phyloP scores from a whole-genome alignment of 92 coral and sea anemone species.

The Montipora capitata region DNA sequence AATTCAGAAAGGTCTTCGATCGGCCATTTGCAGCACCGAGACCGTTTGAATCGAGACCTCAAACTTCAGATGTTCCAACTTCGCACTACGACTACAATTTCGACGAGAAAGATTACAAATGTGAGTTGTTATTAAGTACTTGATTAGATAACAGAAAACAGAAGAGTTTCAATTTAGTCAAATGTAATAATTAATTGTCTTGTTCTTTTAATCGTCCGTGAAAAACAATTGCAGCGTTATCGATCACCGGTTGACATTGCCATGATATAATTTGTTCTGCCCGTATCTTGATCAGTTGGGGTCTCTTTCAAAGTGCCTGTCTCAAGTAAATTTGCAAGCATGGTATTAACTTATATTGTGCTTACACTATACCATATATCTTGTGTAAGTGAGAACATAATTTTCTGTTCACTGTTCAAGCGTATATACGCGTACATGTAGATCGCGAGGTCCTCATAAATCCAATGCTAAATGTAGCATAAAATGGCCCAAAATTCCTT shows the following conservation, averaged over 20 bases:
- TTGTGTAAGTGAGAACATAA: neutral
- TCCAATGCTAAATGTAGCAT: no score
- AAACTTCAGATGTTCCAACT: slow-evolving; percentile 63
- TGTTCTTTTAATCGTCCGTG: neutral
- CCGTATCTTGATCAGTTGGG: neutral
- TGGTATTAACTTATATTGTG: neutral
- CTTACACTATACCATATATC: neutral
- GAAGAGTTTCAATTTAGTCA: neutral
- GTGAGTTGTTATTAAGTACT: slow-evolving; percentile 58
- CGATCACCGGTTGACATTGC: no score
- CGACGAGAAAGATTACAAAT: slow-evolving; percentile 89
- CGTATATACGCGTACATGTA: neutral
- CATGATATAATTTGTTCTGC: no score
- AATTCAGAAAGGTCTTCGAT: slow-evolving; percentile 83
- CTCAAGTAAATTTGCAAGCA: neutral
- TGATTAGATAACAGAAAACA: neutral
- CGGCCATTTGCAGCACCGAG: slow-evolving; percentile 81
- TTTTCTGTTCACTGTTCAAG: neutral
- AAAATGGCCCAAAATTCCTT: no score
- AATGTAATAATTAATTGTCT: neutral
- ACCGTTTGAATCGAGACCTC: slow-evolving; percentile 50
- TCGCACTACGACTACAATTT: slow-evolving; percentile 87
- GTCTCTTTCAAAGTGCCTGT: neutral
- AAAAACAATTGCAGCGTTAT: no score
- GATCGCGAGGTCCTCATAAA: neutral